Base-by-base conservation (phyloP, 2,797 vertebrate species). In the Brachyalestes nurse region DNA sequence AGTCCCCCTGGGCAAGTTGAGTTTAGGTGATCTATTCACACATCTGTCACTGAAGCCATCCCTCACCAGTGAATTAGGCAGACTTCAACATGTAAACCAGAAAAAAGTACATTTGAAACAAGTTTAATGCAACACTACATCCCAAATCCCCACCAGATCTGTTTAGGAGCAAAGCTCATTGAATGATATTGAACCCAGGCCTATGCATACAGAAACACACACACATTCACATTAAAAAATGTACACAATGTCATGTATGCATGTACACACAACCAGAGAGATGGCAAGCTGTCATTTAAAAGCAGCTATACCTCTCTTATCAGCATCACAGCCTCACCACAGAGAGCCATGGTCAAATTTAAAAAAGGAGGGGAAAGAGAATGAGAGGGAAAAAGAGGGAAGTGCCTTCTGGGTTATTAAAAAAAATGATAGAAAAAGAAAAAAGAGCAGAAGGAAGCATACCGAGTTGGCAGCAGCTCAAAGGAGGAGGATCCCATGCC, bases 381-480 rank as follows among this genome's bases (percentile, higher is more conserved):
- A 84, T 38, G 84, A 71, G 65, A 87, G 82, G 83, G 82, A 75
- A 81, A 88, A 88, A 90, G 87, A 88, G 89, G 89, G 88, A 92
- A 92, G 88, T 92, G 92, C 93, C 93, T 93, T 93, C 84, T 19
- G 88, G 92, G 91, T 93, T 93, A 92, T 93, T 93, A 92, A 92
- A 92, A 90, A 91, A 10, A 28, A 12, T 0, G 5, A 12, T 7
- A 12, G 42, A 12, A 12, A 8, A 45, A 12, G 42, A 12, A 12
- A 23, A 12, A 23, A 76, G 75, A 61, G 13, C 45, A 76, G 62
- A 70, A 82, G 82, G 67, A 60, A 91, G 91, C 92, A 93, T 90
- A 91, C 91, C 88, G 91, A 89, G 87, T 92, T 95, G 93, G 93
- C 93, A 92, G 92, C 89, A 90, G 92, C 93, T 95, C 93, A 94